A percentile compares a stretch with the other conserved stretches of the same genome.
phyloP scores from a whole-genome alignment of 1,140 invertebrate genomes.

The Delia radicum region DNA sequence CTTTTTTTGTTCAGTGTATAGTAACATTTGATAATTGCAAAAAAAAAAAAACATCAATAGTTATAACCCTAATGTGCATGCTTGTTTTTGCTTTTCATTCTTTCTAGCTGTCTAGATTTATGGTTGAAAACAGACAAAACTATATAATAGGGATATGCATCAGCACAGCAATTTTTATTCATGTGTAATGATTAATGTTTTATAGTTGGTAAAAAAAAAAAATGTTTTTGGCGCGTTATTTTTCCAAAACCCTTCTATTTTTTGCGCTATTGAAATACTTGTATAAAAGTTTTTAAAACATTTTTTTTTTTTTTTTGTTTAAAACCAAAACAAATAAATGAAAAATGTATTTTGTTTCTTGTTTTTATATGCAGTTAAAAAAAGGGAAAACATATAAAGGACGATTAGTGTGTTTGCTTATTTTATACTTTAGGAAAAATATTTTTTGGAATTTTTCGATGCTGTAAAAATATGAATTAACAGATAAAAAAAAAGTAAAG shows the following conservation, averaged over 20 bases:
- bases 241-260: neutral
- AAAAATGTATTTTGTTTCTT: neutral
- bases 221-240: neutral
- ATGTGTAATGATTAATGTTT: constrained; percentile 28
- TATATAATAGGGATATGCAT: neutral
- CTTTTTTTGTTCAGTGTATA: too few relatives aligned
- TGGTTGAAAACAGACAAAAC: constrained; percentile 13
- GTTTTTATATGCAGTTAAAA: too few relatives aligned
- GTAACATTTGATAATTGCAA: neutral
- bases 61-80: too few relatives aligned
- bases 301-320: too few relatives aligned
- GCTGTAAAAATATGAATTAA: too few relatives aligned
- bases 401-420: too few relatives aligned
- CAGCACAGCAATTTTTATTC: constrained; percentile 28
- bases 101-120: neutral
- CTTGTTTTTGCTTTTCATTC: too few relatives aligned
- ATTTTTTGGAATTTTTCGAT: too few relatives aligned
- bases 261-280: neutral
- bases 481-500: too few relatives aligned
- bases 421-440: too few relatives aligned
- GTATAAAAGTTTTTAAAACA: neutral
- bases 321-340: neutral
- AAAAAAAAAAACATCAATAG: neutral
- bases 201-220: neutral
- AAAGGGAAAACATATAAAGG: too few relatives aligned